Evolutionary conservation across 2,113 vertebrate genomes (phyloP), one percentile per base, ranked within the genome.

Genomic region (Lampris incognitus): DNA sequence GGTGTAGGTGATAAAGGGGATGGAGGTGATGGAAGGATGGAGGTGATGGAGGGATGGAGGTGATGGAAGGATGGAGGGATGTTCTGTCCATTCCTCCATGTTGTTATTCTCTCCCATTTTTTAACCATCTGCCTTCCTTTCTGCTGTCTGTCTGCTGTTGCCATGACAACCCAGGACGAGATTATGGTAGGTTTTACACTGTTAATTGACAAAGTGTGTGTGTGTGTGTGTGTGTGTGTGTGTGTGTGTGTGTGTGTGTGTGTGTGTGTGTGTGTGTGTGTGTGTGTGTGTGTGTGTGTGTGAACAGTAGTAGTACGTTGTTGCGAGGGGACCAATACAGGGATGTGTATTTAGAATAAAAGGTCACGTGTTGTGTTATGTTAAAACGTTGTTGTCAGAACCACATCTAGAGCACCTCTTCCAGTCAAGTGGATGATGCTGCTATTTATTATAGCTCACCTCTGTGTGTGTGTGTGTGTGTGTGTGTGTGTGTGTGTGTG

Each of bases 101-200:
- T 52, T 2, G 60, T 55, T n/a, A 44, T 54, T 66, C 41, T 36
- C 64, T 50, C 44, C 48, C 7, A 42, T 48, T 72, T 39, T 67
- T 41, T 9, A 24, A 73, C 58, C 40, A 4, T 71, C 57, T 65
- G 24, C 37, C 54, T 82, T 55, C 57, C n/a, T 74, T 60, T 41
- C 38, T 40, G 38, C 58, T 24, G 24, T 52, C 6, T 52, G 13
- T 52, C 9, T 52, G 50, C 72, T 66, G 69, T 83, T 81, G 64
- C 77, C 57, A 2, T 0, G 76, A 74, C 70, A 81, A 87, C 84
- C 44, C 54, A 91, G 90, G 90, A 91, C 0, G 90, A 91, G 69
- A 88, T 88, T 70, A 91, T 91, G 90, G 88, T 89, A 69, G 82
- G 88, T 10, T 1, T 69, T 55, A 11, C 6, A 44, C 3, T 7